These are phyloP conservation scores for Drosophila biarmipes DNA, from an alignment of 1,140 invertebrate species.

Conservation along the genomic window DNA sequence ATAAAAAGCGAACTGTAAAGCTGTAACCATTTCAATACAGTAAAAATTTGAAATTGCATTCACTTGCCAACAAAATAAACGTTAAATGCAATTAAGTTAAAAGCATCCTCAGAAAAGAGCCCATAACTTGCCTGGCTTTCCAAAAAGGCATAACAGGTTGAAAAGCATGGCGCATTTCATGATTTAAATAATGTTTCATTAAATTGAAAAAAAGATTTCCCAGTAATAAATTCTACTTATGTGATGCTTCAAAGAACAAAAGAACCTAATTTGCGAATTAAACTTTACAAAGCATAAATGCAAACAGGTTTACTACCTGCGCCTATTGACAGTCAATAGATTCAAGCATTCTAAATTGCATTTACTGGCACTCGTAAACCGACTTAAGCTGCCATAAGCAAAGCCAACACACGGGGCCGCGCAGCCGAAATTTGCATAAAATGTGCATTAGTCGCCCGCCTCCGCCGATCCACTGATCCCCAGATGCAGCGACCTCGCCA, in stretches of 20 bases:
- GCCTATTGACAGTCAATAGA: slow-evolving; percentile 43
- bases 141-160: background rate
- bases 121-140: background rate
- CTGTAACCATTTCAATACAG: no score
- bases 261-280: slow-evolving; percentile 10
- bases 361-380: slow-evolving; percentile 60
- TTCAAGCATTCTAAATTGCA: slow-evolving; percentile 47
- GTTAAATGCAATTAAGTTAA: background rate
- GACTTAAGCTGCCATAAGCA: slow-evolving; percentile 40
- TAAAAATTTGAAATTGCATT: background rate
- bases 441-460: slow-evolving; percentile 72
- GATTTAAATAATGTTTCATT: background rate
- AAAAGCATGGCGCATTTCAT: background rate
- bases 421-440: slow-evolving; percentile 71
- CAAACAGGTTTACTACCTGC: slow-evolving; percentile 41
- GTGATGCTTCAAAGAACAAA: slow-evolving; percentile 1
- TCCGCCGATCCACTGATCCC: slow-evolving; percentile 34
- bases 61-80: background rate
- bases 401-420: slow-evolving; percentile 21
- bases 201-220: background rate
- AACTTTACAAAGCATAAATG: slow-evolving; percentile 24
- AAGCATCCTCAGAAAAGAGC: background rate
- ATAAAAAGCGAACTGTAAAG: no score
- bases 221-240: background rate
- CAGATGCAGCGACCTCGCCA: slow-evolving; percentile 23